Conservation (phyloP, 2,888 invertebrate genomes). For the Leucoptera coffeella region DNA sequence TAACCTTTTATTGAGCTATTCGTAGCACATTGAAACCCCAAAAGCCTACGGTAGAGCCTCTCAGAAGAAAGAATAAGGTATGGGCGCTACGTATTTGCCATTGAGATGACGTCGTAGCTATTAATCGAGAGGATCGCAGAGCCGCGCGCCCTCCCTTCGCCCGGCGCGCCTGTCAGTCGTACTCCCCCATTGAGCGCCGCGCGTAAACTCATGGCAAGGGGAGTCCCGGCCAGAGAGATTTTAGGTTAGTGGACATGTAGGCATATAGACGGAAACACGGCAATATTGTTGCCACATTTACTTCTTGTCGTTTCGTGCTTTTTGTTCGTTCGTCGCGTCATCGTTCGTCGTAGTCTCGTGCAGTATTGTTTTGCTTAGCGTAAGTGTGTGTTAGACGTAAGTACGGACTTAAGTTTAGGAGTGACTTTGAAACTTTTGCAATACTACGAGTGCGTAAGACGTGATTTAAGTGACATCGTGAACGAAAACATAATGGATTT, state of each 20-base stretch:
- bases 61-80: no score
- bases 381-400: not conserved
- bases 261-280: conserved; percentile 53
- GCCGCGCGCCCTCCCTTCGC: conserved; percentile 3
- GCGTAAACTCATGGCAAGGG: conserved; percentile 13
- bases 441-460: no score
- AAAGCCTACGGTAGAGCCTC: no score
- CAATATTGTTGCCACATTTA: conserved; percentile 52
- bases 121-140: no score
- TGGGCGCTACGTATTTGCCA: no score
- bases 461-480: no score
- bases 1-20: no score
- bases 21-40: conserved; percentile 8
- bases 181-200: conserved; percentile 23
- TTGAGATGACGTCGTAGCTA: no score
- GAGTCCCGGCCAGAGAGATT: conserved; percentile 26
- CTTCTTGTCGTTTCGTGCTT: conserved; percentile 51
- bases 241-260: conserved; percentile 56
- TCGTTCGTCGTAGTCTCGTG: conserved; percentile 41
- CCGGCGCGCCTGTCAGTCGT: conserved; percentile 20
- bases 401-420: no score
- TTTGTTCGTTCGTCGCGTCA: conserved; percentile 49
- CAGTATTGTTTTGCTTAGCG: not conserved
- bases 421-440: no score
- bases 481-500: no score